These are phyloP conservation scores for Rhinolophus ferrumequinum DNA, from an alignment of 2,113 vertebrate species.

Conservation along the genomic window DNA sequence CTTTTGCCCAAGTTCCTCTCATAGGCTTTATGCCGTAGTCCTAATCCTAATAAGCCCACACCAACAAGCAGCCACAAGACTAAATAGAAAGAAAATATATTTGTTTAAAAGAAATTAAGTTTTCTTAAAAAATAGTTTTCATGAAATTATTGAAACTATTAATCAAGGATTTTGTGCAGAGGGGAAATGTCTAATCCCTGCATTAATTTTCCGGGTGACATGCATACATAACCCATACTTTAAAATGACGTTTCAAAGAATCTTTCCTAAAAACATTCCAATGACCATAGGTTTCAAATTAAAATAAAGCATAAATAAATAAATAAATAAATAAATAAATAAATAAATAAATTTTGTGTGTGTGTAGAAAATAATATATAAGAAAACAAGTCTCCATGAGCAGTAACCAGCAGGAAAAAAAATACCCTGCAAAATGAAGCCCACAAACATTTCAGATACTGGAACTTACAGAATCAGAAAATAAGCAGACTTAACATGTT, in stretches of 20 bases:
- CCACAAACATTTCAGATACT: not conserved
- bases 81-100: constrained; percentile 73
- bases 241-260: constrained; percentile 44
- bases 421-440: not conserved
- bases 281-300: not conserved
- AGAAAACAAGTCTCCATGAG: not conserved
- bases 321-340: not conserved
- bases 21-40: constrained; percentile 83
- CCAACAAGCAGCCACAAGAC: constrained; percentile 87
- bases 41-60: constrained; percentile 85
- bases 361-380: not conserved
- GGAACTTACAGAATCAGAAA: constrained; percentile 13
- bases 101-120: not conserved
- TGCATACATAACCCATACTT: not conserved
- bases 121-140: not conserved
- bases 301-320: constrained; percentile 46
- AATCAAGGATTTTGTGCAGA: not conserved
- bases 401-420: not conserved
- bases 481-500: not conserved
- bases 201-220: not conserved
- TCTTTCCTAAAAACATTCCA: not conserved
- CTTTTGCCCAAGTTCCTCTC: constrained; percentile 81
- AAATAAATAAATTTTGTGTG: no score
- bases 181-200: not conserved
- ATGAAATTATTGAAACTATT: constrained; percentile 7